These are phyloP conservation scores for Pseudopipra pipra DNA, from an alignment of 2,113 vertebrate genomes.

Conservation along the genomic window DNA sequence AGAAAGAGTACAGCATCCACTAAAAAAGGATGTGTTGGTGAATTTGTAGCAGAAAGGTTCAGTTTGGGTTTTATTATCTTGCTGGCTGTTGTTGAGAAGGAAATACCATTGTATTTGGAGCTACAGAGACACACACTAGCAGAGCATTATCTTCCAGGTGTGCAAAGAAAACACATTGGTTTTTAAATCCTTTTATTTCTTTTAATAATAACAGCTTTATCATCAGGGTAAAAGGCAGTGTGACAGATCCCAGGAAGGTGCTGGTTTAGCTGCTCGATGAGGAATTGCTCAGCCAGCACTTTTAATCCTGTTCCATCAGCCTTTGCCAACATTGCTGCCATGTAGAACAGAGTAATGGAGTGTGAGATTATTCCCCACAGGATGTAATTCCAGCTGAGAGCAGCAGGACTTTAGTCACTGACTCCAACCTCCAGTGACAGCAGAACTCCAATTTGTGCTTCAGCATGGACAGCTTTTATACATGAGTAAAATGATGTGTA, in stretches of 20 bases:
- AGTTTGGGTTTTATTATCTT: neutral
- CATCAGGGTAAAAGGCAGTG: neutral
- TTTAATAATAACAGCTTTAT: neutral
- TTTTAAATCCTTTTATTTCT: neutral
- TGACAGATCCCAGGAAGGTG: neutral
- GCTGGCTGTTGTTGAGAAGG: neutral
- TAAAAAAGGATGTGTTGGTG: neutral
- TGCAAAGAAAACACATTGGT: neutral
- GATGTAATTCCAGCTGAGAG: neutral
- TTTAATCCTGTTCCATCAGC: neutral
- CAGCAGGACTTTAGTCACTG: neutral
- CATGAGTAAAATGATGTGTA: neutral
- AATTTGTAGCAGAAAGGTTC: neutral
- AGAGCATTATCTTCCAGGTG: neutral
- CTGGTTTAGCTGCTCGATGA: neutral
- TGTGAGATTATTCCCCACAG: neutral
- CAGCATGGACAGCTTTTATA: neutral
- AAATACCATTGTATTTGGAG: neutral
- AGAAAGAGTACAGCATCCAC: neutral
- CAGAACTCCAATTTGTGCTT: neutral
- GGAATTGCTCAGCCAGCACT: neutral
- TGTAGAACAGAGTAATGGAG: neutral
- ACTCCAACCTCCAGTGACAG: neutral
- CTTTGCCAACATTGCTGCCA: neutral
- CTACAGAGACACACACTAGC: neutral